Percentiles rank a stretch among this genome's conserved stretches.
Conservation (phyloP, 2,888 invertebrate genomes). For the Xylocampa areola region DNA sequence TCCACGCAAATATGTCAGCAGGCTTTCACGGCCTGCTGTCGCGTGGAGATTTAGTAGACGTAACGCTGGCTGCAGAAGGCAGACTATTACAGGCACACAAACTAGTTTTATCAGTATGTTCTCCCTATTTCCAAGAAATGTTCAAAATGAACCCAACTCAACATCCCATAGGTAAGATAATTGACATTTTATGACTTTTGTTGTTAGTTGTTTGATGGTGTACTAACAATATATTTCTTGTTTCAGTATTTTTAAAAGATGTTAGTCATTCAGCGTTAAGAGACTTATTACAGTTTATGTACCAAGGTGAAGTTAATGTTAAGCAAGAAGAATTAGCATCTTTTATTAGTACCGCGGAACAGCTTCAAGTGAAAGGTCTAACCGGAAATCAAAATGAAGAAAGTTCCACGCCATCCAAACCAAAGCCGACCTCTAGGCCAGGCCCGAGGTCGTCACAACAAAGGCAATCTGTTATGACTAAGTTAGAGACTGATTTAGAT, state of each 20-base stretch:
- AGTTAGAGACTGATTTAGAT: slow-evolving; percentile 91
- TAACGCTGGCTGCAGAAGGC: slow-evolving; percentile 92
- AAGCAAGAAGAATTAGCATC: slow-evolving; percentile 93
- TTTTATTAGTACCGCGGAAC: slow-evolving; percentile 93
- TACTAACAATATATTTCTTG: slow-evolving; percentile 57
- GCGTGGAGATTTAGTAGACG: slow-evolving; percentile 92
- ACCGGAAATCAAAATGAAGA: slow-evolving; percentile 91
- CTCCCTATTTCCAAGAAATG: slow-evolving; percentile 93
- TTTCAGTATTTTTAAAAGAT: slow-evolving; percentile 92
- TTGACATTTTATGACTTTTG: not conserved
- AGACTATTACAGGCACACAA: slow-evolving; percentile 93
- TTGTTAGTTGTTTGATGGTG: slow-evolving; percentile 9
- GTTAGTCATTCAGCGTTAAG: slow-evolving; percentile 92
- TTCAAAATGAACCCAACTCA: slow-evolving; percentile 92
- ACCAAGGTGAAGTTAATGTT: slow-evolving; percentile 93
- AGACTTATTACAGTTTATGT: slow-evolving; percentile 93
- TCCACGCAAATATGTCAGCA: slow-evolving; percentile 93
- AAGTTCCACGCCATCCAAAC: slow-evolving; percentile 89
- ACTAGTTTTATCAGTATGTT: slow-evolving; percentile 93
- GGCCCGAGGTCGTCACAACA: slow-evolving; percentile 92
- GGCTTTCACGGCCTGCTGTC: slow-evolving; percentile 93
- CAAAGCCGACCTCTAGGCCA: slow-evolving; percentile 89
- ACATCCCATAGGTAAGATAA: slow-evolving; percentile 91
- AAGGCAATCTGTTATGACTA: slow-evolving; percentile 91
- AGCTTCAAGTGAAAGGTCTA: slow-evolving; percentile 92